A percentile compares a stretch with the other conserved stretches of the same genome.
Evolutionary conservation across 1,140 invertebrate species (phyloP).

Genomic region (Pseudomyrmex sp.): DNA sequence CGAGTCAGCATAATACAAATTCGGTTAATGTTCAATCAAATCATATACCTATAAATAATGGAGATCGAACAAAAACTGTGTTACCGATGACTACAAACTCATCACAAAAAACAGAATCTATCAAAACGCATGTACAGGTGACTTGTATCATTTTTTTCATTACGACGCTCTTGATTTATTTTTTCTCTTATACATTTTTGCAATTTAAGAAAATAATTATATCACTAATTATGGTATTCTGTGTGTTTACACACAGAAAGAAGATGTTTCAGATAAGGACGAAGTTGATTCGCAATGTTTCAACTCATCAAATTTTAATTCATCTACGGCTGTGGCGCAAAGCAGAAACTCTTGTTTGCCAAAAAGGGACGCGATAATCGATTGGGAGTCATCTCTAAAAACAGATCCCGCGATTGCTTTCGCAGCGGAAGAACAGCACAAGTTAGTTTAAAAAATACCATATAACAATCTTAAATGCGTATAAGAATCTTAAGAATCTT

Average conservation of each 20-base stretch:
- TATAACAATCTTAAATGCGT: not conserved
- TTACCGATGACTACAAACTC: conserved; percentile 63
- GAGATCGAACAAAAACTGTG: conserved; percentile 75
- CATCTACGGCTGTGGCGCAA: conserved; percentile 74
- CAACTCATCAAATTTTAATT: conserved; percentile 54
- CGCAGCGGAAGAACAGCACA: conserved; percentile 63
- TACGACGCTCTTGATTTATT: not conserved
- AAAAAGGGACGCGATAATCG: conserved; percentile 73
- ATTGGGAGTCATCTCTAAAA: conserved; percentile 64
- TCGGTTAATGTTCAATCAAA: conserved; percentile 76
- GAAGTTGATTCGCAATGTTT: no score
- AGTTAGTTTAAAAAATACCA: conserved; percentile 52
- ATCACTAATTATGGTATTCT: no score
- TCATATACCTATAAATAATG: conserved; percentile 75
- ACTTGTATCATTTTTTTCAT: not conserved
- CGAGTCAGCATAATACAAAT: conserved; percentile 75
- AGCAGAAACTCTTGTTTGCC: conserved; percentile 65
- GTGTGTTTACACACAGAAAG: no score
- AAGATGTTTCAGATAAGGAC: no score
- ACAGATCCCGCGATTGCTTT: conserved; percentile 52
- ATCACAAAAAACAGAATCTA: conserved; percentile 63
- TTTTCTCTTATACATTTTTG: conserved; percentile 1
- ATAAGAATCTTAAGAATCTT: conserved; percentile 4
- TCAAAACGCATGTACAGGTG: conserved; percentile 71
- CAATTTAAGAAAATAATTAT: no score